phyloP scores from a whole-genome alignment of 2,888 invertebrate genomes.

The Watsonalla cultraria region DNA sequence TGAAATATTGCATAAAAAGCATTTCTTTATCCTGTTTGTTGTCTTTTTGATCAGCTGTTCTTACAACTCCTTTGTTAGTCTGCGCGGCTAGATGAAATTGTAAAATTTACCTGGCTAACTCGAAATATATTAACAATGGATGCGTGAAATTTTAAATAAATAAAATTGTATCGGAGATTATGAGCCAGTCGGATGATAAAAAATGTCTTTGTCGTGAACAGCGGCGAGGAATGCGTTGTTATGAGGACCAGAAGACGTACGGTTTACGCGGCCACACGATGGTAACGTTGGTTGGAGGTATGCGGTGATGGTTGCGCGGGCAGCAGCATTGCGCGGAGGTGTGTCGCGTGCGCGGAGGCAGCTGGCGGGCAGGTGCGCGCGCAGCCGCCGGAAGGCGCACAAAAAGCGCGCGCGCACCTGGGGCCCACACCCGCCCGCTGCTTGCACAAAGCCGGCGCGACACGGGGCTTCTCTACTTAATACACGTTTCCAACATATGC shows the following conservation, averaged over 20 bases:
- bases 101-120: conserved; percentile 13
- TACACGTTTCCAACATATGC: conserved; percentile 56
- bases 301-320: background rate
- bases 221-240: background rate
- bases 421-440: conserved; percentile 46
- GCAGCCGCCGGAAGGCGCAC: conserved; percentile 75
- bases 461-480: conserved; percentile 37
- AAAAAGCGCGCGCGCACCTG: conserved; percentile 73
- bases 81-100: conserved; percentile 14
- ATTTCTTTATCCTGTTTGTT: conserved; percentile 13
- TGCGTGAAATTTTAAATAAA: conserved; percentile 15
- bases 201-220: background rate
- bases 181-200: background rate
- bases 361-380: conserved; percentile 68
- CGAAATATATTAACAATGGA: conserved; percentile 16
- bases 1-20: conserved; percentile 18
- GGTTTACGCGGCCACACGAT: background rate
- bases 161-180: background rate
- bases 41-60: conserved; percentile 30
- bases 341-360: conserved; percentile 57
- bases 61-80: conserved; percentile 24
- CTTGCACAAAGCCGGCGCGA: conserved; percentile 62
- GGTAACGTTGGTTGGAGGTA: background rate
- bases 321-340: conserved; percentile 19
- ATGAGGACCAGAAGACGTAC: background rate